Conservation (phyloP, 2,113 vertebrate species). For the Tragelaphus buxtoni region DNA sequence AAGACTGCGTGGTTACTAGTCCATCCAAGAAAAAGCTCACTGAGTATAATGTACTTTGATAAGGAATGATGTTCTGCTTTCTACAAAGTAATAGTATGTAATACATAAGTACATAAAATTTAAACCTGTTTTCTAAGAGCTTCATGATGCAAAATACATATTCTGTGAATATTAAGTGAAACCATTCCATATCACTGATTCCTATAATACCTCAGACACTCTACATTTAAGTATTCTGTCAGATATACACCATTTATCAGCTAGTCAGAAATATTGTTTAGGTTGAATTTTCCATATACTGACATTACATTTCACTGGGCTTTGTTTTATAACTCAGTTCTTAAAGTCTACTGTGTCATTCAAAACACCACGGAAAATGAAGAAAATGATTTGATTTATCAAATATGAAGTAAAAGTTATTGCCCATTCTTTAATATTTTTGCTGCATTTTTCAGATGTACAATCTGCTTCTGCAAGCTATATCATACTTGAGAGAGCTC, state of each 20-base stretch:
- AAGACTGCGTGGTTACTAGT: conserved; percentile 78
- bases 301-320: neutral
- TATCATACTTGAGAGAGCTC: neutral
- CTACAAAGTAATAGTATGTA: conserved; percentile 76
- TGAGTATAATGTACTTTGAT: conserved; percentile 40
- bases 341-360: conserved; percentile 49
- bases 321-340: conserved; percentile 45
- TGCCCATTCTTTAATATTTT: conserved; percentile 44
- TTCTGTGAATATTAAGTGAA: conserved; percentile 74
- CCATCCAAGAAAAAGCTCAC: conserved; percentile 59
- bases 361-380: conserved; percentile 48
- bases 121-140: conserved; percentile 75
- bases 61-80: conserved; percentile 60
- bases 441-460: conserved; percentile 23
- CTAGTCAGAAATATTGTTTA: neutral
- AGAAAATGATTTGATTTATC: conserved; percentile 57
- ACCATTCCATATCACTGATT: conserved; percentile 65
- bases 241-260: conserved; percentile 25
- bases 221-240: conserved; percentile 46
- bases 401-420: conserved; percentile 63
- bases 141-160: conserved; percentile 80
- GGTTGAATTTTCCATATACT: conserved; percentile 9
- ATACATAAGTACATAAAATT: conserved; percentile 78
- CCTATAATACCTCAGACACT: conserved; percentile 68
- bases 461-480: conserved; percentile 28